Evolutionary conservation across 1,140 invertebrate species (phyloP), one percentile per base, ranked within the genome.

Genomic region (Bombus sibiricus): DNA sequence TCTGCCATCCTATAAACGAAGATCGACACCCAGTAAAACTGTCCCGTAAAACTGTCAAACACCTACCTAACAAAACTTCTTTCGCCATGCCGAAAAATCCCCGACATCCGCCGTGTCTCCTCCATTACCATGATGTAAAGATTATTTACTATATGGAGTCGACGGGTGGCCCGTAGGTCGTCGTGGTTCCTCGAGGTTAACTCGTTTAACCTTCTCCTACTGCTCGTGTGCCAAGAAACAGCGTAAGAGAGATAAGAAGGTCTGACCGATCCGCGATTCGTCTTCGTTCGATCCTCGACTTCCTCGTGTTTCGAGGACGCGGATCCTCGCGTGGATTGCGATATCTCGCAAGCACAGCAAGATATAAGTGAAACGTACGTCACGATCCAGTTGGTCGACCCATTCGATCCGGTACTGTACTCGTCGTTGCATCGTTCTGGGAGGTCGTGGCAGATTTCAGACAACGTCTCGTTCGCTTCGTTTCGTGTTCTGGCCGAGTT

Each of bases 121-220:
- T 83, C 57, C 76, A 73, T 77, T 74, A 71, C 47, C 28, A 73
- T 39, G 28, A 68, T 8, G 68, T 66, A 87, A 64, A 90, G 72
- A 90, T 92, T 92, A 92, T 92, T 90, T 92, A 88, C 86, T 76
- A 88, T 89, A 86, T 32, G 57, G 78, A 92, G 87, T 86, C 88
- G 89, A 87, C 82, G 90, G 88, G 89, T 75, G 88, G 71, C 89
- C 87, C 74, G 81, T 88, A 86, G 88, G 85, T 89, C 88, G 76
- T 34, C 88, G 32, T 68, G 66, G 82, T 82, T 80, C 82, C 57
- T 72, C 74, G 90, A 85, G 93, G 93, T 94, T 93, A 94, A 93
- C 92, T 91, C 83, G 88, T 90, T 94, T 94, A 92, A 94, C 93
- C 93, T 92, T 89, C 84, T 81, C 66, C 72, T 41, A 77, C 68